Evolutionary conservation across 1,140 invertebrate genomes (phyloP).

Genomic region (Heliconius congener): DNA sequence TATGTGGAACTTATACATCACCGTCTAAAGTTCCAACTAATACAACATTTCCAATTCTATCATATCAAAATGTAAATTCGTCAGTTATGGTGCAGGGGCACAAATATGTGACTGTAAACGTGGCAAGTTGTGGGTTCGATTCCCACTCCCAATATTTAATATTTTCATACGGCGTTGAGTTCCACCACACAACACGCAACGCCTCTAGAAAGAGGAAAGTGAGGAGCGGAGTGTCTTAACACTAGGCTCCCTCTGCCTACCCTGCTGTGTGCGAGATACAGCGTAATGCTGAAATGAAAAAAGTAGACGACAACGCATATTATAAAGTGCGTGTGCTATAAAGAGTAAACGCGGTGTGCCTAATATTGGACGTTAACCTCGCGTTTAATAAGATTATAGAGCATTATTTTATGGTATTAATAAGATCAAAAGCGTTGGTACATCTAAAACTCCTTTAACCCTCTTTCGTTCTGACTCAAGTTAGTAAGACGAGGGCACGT

Average conservation of each 20-base stretch:
- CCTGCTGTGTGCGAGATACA: too few species aligned
- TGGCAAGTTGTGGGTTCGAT: too few species aligned
- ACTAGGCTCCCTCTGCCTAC: too few species aligned
- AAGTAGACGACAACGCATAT: too few species aligned
- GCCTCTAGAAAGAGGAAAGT: too few species aligned
- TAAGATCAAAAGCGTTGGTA: constrained; percentile 63
- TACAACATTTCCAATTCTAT: background rate
- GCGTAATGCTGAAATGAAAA: too few species aligned
- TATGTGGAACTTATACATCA: background rate
- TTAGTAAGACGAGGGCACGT: constrained; percentile 53
- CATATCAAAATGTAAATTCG: background rate
- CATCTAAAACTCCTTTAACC: constrained; percentile 68
- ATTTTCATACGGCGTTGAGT: too few species aligned
- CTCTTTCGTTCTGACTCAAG: constrained; percentile 43
- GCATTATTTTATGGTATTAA: constrained; percentile 83
- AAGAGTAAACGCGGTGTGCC: background rate
- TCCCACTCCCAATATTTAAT: too few species aligned
- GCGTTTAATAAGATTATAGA: constrained; percentile 86
- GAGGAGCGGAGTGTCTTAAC: too few species aligned
- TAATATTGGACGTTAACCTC: constrained; percentile 81
- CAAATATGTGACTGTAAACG: too few species aligned
- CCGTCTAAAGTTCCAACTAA: background rate
- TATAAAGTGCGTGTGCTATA: background rate
- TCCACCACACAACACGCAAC: too few species aligned
- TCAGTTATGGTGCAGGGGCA: too few species aligned